Percentiles rank a stretch among this genome's conserved stretches.
Conservation (phyloP, 1,140 invertebrate genomes). For the Belonocnema kinseyi region DNA sequence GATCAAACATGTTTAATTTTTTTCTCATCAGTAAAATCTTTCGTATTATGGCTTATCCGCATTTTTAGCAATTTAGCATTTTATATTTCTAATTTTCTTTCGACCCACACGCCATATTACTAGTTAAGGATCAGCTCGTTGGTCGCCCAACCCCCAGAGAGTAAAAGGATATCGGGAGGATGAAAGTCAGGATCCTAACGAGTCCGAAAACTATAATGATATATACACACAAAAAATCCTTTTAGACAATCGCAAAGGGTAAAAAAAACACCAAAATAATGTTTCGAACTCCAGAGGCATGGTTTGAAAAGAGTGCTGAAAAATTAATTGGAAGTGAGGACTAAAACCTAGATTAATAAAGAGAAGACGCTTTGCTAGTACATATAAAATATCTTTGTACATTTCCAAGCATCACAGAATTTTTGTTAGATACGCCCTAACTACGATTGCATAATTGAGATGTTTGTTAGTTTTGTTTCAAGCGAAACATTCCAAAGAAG, state of each 20-base stretch:
- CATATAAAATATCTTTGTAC: neutral
- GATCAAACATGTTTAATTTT: no score
- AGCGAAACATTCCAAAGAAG: neutral
- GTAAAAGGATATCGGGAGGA: slow-evolving; percentile 48
- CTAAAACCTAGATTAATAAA: neutral
- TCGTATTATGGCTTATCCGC: no score
- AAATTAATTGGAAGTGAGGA: neutral
- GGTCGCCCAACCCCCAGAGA: slow-evolving; percentile 72
- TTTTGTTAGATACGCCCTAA: neutral
- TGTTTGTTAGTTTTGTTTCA: slow-evolving; percentile 22
- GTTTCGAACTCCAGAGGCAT: slow-evolving; percentile 36
- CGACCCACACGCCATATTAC: neutral
- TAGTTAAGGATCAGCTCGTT: slow-evolving; percentile 43
- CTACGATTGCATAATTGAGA: slow-evolving; percentile 1
- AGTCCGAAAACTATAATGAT: slow-evolving; percentile 18
- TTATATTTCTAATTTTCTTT: neutral
- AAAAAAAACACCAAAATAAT: neutral
- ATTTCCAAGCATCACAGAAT: slow-evolving; percentile 5
- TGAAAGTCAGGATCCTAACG: neutral
- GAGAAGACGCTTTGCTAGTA: neutral
- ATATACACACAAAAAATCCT: neutral
- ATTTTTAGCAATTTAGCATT: no score
- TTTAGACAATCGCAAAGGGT: neutral
- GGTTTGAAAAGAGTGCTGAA: slow-evolving; percentile 28
- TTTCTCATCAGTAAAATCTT: no score